Conservation (phyloP, 2,113 vertebrate genomes). For the Phalacrocorax pelagicus region DNA sequence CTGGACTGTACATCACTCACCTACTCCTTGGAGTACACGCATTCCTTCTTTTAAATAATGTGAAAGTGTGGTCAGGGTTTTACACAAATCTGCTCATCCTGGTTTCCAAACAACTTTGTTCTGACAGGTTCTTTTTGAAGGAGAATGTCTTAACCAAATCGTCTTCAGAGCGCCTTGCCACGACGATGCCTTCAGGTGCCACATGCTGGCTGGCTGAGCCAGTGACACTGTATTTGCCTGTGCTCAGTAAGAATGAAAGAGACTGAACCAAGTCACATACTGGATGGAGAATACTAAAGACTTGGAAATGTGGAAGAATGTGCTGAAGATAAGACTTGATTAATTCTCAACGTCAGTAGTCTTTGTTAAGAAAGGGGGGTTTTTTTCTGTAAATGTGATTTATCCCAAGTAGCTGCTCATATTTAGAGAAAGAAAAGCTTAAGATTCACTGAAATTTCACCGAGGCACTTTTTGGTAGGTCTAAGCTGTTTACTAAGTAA, state of each 20-base stretch:
- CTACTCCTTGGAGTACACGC: background rate
- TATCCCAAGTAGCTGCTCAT: background rate
- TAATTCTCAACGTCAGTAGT: background rate
- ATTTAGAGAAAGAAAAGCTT: background rate
- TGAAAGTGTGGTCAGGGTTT: background rate
- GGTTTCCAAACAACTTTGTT: background rate
- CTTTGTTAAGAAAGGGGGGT: background rate
- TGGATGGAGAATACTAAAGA: background rate
- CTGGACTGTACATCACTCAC: background rate
- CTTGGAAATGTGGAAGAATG: background rate
- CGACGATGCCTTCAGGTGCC: background rate
- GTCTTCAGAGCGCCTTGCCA: background rate
- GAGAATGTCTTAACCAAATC: background rate
- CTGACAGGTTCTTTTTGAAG: background rate
- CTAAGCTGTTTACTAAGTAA: background rate
- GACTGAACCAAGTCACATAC: accelerated
- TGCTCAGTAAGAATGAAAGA: background rate
- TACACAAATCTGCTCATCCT: background rate
- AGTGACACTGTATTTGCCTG: background rate
- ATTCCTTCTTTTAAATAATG: background rate
- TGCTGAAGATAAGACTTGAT: background rate
- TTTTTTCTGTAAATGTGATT: background rate
- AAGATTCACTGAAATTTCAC: background rate
- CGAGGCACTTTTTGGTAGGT: background rate
- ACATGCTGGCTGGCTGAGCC: background rate